Evolutionary conservation across 2,888 invertebrate genomes (phyloP).

Genomic region (Acholoe squamosa): DNA sequence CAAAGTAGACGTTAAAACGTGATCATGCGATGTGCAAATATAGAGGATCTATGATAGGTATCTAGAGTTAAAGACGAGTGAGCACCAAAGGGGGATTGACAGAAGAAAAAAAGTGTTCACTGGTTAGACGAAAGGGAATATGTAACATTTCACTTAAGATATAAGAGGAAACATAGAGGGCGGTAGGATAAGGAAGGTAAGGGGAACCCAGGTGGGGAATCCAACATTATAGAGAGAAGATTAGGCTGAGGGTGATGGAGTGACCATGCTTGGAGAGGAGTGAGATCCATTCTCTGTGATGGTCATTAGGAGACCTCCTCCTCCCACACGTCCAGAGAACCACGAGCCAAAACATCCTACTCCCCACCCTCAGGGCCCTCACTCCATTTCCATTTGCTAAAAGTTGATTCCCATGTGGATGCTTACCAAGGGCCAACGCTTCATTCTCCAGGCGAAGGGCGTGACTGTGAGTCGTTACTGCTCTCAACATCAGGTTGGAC

Average conservation of each 20-base stretch:
- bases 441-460: constrained; percentile 25
- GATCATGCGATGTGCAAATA: too few species aligned
- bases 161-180: too few species aligned
- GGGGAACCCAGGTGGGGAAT: not conserved
- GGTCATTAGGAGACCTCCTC: constrained; percentile 43
- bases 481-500: not conserved
- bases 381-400: constrained; percentile 43
- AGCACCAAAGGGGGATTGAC: too few species aligned
- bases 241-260: constrained; percentile 1
- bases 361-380: not conserved
- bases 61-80: too few species aligned
- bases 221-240: not conserved
- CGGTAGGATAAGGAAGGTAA: not conserved
- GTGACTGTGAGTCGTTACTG: not conserved
- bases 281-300: constrained; percentile 34
- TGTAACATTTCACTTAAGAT: too few species aligned
- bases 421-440: not conserved
- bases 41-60: too few species aligned
- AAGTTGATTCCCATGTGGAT: constrained; percentile 30
- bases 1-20: too few species aligned
- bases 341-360: not conserved
- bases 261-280: not conserved
- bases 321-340: not conserved
- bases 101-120: too few species aligned
- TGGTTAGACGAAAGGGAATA: too few species aligned